These are phyloP conservation scores for Drosophila koepferae DNA, from an alignment of 2,888 invertebrate species.

Conservation along the genomic window DNA sequence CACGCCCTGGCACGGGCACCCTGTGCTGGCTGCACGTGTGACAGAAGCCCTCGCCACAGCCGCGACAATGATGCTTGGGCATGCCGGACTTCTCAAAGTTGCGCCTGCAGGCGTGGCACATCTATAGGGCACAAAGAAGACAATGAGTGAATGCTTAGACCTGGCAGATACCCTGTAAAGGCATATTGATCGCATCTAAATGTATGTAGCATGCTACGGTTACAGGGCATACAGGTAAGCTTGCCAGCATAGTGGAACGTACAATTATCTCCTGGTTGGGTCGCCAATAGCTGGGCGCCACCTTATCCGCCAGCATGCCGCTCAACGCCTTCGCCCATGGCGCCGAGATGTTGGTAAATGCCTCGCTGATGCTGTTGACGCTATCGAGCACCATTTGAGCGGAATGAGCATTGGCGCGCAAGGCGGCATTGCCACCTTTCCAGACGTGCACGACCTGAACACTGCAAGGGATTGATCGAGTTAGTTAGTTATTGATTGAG, in stretches of 20 bases:
- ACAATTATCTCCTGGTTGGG: slow-evolving; percentile 91
- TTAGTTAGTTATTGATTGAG: not conserved
- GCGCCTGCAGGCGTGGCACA: slow-evolving; percentile 88
- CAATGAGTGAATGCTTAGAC: not conserved
- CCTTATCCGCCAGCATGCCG: slow-evolving; percentile 90
- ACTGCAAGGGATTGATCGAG: slow-evolving; percentile 63
- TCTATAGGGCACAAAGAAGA: slow-evolving; percentile 82
- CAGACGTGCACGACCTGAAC: slow-evolving; percentile 90
- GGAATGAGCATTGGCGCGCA: slow-evolving; percentile 86
- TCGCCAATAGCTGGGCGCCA: slow-evolving; percentile 92
- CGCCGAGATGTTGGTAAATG: slow-evolving; percentile 88
- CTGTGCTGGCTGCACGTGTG: slow-evolving; percentile 89
- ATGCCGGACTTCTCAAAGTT: slow-evolving; percentile 87
- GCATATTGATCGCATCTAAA: too few species aligned
- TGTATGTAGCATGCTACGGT: too few species aligned
- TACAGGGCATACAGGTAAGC: not conserved
- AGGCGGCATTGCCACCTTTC: slow-evolving; percentile 86
- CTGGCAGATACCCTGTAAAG: not conserved
- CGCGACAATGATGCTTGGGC: slow-evolving; percentile 91
- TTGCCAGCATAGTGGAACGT: slow-evolving; percentile 60
- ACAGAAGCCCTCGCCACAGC: slow-evolving; percentile 93
- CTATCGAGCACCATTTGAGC: slow-evolving; percentile 89
- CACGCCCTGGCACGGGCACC: slow-evolving; percentile 89
- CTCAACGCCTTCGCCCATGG: slow-evolving; percentile 90
- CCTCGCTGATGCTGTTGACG: slow-evolving; percentile 88